Evolutionary conservation across 2,888 invertebrate genomes (phyloP).

Genomic region (Drosophila fulvimacula): DNA sequence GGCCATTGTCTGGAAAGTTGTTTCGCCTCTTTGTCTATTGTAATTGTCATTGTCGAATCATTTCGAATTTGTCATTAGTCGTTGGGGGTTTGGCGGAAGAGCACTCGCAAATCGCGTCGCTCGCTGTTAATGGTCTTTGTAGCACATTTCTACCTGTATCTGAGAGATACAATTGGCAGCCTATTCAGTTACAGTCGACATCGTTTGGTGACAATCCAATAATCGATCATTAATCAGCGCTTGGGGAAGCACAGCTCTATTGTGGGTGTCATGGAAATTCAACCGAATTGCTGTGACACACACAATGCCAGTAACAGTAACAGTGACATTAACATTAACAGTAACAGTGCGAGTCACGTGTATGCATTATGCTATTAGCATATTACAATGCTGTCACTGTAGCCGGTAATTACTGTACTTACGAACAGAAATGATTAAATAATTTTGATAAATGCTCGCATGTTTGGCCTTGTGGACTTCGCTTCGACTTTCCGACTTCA

Average conservation of each 20-base stretch:
- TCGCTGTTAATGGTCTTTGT: constrained; percentile 16
- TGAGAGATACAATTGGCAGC: constrained; percentile 8
- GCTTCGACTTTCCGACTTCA: not conserved
- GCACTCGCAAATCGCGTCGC: constrained; percentile 14
- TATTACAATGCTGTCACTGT: constrained; percentile 8
- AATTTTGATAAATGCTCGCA: constrained; percentile 24
- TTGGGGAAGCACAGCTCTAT: not conserved
- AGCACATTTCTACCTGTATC: constrained; percentile 12
- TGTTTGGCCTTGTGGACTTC: constrained; percentile 36
- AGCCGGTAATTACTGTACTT: constrained; percentile 20
- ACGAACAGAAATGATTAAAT: constrained; percentile 24
- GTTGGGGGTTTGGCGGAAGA: constrained; percentile 36
- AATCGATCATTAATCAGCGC: constrained; percentile 19
- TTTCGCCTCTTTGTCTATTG: constrained; percentile 6
- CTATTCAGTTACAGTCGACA: constrained; percentile 10
- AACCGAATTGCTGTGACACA: constrained; percentile 11
- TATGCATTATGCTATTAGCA: constrained; percentile 5
- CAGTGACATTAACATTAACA: not conserved
- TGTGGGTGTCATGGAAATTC: constrained; percentile 6
- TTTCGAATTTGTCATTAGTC: constrained; percentile 46
- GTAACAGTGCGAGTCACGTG: constrained; percentile 5
- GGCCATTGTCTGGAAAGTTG: constrained; percentile 19
- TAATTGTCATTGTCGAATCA: constrained; percentile 4
- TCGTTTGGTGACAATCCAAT: constrained; percentile 21
- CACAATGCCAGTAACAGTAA: too few relatives aligned